Base-by-base conservation (phyloP, 2,888 invertebrate genomes). In the Arge pagana region DNA sequence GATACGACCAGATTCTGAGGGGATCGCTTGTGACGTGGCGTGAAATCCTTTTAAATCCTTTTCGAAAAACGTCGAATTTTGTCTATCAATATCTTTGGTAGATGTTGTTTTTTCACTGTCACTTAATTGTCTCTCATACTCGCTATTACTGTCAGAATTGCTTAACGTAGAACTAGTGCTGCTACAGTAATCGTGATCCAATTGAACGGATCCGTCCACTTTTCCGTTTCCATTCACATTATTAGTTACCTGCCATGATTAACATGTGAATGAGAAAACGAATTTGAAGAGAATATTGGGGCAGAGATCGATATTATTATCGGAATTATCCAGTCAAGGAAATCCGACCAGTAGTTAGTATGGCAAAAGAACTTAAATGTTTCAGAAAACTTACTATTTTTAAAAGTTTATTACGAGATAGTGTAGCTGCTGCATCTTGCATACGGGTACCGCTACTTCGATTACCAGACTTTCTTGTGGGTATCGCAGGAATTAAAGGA, bases 141-240 rank as follows among this genome's bases (percentile, higher is more conserved):
- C 68, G 58, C 61, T 58, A 37, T 63, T 64, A 19, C 53, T 62
- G 11, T 63, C 61, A 2, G 57, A 61, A 48, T 50, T 64, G 5
- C 51, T 64, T 21, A 60, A 54, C 4, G 42, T 45, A 13, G 62
- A 63, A 37, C 54, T 60, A n/a, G 58, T 50, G 48, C 62, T 67
- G 48, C 66, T 71, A 61, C 84, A 84, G 62, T 85, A 85, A 70
- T 83, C 82, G 63, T 85, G 85, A 67, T 85, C 85, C 54, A 81
- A 65, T 30, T 79, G 78, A 6, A 82, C 68, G 8, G 68, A 72
- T 62, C 64, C 67, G 40, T 78, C 66, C 31, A 60, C 53, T 10
- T 59, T 48, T 5, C 53, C 56, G 23, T 45, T 63, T 48, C 48
- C 49, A 24, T 53, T 59, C 8, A 54, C 19, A 50, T 54, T 52